These are phyloP conservation scores for Bergia puertoricense DNA, from an alignment of 92 coral and sea anemone species.

Conservation along the genomic window DNA sequence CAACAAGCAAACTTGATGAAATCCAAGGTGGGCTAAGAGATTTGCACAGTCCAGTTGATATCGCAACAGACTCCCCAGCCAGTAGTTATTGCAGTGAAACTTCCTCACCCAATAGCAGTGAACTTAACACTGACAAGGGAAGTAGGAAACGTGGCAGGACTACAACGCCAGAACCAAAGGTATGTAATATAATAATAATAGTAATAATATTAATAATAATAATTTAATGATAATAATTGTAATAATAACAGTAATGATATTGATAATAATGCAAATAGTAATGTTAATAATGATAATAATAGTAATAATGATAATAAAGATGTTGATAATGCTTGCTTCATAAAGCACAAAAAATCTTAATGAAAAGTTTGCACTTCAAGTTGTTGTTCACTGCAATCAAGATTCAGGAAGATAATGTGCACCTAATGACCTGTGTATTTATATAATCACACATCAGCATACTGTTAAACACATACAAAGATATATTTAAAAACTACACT, in stretches of 20 bases:
- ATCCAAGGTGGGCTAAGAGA: not conserved
- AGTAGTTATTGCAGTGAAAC: slow-evolving; percentile 40
- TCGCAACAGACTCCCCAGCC: slow-evolving; percentile 33
- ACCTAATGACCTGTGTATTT: no score
- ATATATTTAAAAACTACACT: no score
- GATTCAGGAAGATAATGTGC: no score
- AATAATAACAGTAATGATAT: not conserved
- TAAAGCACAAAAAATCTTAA: no score
- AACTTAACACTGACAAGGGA: not conserved
- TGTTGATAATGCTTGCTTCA: not conserved
- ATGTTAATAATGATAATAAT: no score
- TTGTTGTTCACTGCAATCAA: no score
- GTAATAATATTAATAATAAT: no score
- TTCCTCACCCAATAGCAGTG: slow-evolving; percentile 5
- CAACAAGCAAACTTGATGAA: not conserved
- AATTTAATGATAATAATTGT: no score
- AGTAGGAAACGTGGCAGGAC: not conserved
- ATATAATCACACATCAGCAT: no score
- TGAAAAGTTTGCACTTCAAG: no score
- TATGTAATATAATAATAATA: not conserved
- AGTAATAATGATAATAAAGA: no score
- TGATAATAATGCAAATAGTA: not conserved
- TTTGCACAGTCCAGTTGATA: slow-evolving; percentile 16
- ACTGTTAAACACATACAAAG: no score
- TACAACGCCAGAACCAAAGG: slow-evolving; percentile 29